Percentiles rank a stretch among this genome's conserved stretches.
Conservation (phyloP, 1,140 invertebrate species). For the Pseudomyrmex dendroicus region DNA sequence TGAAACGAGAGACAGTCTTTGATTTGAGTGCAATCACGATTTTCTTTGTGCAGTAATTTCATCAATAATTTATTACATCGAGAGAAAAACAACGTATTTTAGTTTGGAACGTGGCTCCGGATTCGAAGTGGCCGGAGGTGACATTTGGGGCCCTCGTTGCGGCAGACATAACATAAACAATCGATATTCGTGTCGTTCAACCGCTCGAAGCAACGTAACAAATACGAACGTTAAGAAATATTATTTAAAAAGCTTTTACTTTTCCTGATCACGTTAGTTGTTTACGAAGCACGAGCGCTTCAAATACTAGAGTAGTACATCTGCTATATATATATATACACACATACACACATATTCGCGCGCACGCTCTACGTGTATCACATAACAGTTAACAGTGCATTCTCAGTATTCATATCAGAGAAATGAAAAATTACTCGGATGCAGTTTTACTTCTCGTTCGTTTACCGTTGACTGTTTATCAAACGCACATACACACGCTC, state of each 20-base stretch:
- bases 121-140: constrained; percentile 47
- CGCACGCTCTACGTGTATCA: no score
- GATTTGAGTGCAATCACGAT: no score
- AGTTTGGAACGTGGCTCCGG: constrained; percentile 30
- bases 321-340: constrained; percentile 31
- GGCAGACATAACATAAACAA: constrained; percentile 73
- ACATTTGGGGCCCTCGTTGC: constrained; percentile 56
- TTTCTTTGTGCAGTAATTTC: no score
- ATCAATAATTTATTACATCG: no score
- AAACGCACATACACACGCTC: no score
- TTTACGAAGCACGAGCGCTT: background rate
- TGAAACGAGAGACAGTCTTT: no score
- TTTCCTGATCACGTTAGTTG: background rate
- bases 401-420: constrained; percentile 35
- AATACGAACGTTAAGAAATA: constrained; percentile 34
- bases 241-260: constrained; percentile 41
- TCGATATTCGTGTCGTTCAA: constrained; percentile 35
- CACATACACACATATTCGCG: no score
- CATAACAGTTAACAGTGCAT: constrained; percentile 23
- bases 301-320: constrained; percentile 63
- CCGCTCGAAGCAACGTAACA: constrained; percentile 7
- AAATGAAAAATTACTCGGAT: constrained; percentile 30
- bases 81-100: background rate
- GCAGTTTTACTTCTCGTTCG: background rate
- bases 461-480: background rate